A percentile compares a stretch with the other conserved stretches of the same genome.
phyloP scores from a whole-genome alignment of 2,888 invertebrate genomes.

The Drosophila multiciliata region DNA sequence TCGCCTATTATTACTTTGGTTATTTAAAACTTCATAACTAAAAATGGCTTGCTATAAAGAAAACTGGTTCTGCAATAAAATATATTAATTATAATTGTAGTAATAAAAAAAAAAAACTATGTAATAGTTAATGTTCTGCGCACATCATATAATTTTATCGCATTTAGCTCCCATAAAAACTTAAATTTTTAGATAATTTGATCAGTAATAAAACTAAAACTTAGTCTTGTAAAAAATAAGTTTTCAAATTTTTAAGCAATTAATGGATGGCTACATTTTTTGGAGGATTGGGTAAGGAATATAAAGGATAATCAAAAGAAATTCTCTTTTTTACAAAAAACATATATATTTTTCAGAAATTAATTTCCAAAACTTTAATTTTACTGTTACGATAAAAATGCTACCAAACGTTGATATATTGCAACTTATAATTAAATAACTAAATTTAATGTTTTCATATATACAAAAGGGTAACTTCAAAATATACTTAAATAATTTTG shows the following conservation, averaged over 20 bases:
- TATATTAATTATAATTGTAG: not conserved
- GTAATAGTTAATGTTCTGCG: constrained; percentile 9
- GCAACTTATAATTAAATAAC: not conserved
- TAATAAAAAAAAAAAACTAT: constrained; percentile 42
- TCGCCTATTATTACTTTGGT: constrained; percentile 48
- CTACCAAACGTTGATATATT: rapidly evolving
- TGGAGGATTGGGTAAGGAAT: no score
- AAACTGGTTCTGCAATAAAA: constrained; percentile 64
- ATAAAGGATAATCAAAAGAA: no score
- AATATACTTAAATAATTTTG: not conserved
- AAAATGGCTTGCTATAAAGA: constrained; percentile 81
- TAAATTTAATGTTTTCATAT: not conserved
- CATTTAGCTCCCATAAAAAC: not conserved
- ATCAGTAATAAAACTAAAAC: not conserved
- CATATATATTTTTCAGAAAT: no score
- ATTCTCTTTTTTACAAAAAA: not conserved
- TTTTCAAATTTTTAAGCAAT: no score
- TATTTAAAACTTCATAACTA: constrained; percentile 83
- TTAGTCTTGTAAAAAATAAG: not conserved
- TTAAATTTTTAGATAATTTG: not conserved
- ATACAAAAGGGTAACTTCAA: not conserved
- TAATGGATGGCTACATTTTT: no score
- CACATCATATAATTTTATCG: not conserved
- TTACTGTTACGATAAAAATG: not conserved
- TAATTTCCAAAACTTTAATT: not conserved